Percentiles rank a stretch among this genome's conserved stretches.
Evolutionary conservation across 2,888 invertebrate species (phyloP).

Genomic region (Pristionchus arcanus): DNA sequence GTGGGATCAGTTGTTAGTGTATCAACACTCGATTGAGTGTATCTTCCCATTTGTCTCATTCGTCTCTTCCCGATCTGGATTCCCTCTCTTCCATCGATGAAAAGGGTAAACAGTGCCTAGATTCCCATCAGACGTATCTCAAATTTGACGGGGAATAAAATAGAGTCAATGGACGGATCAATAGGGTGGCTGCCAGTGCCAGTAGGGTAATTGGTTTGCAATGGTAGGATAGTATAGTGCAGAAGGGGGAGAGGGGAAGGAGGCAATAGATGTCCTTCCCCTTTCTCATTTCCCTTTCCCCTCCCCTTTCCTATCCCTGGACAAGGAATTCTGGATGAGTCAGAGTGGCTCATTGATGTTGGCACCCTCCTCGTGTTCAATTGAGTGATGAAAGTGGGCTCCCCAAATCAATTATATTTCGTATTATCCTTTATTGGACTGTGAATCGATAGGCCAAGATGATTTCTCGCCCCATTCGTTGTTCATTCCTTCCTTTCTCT

Average conservation of each 20-base stretch:
- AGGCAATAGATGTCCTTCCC: neutral
- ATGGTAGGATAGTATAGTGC: neutral
- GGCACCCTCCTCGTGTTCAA: neutral
- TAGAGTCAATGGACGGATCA: neutral
- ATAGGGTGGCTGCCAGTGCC: neutral
- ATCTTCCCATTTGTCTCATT: conserved; percentile 4
- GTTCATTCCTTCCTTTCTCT: neutral
- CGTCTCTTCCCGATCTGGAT: neutral
- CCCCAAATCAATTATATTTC: neutral
- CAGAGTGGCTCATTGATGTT: conserved; percentile 4
- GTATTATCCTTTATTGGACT: neutral
- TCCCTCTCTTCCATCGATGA: neutral
- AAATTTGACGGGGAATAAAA: neutral
- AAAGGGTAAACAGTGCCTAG: conserved; percentile 31
- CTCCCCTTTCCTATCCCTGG: neutral
- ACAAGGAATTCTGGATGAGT: conserved; percentile 10
- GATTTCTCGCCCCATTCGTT: conserved; percentile 7
- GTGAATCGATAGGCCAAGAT: neutral
- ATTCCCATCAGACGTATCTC: neutral
- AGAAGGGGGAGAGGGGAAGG: neutral
- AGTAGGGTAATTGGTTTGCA: neutral
- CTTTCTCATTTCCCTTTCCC: conserved; percentile 11
- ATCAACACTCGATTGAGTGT: conserved; percentile 40
- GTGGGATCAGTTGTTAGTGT: neutral
- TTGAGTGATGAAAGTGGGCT: neutral